phyloP scores from a whole-genome alignment of 2,888 invertebrate species.

The Melikaiella ostensackeni region DNA sequence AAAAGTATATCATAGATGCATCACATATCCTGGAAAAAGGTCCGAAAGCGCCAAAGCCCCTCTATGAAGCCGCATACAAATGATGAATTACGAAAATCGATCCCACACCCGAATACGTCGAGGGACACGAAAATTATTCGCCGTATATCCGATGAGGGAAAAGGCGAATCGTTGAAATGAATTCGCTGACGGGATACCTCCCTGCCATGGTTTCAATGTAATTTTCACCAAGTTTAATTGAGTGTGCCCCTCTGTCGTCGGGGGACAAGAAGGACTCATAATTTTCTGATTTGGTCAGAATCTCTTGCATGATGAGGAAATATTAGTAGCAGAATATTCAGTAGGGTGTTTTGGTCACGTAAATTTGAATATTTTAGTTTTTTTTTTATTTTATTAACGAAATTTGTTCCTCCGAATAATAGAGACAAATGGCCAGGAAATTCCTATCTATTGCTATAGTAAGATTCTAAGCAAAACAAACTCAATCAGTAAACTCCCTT shows the following conservation, averaged over 20 bases:
- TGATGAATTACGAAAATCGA: constrained; percentile 76
- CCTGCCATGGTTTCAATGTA: constrained; percentile 58
- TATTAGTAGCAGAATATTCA: neutral
- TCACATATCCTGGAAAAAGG: constrained; percentile 22
- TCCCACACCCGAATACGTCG: constrained; percentile 54
- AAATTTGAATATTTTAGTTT: neutral
- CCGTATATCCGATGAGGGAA: constrained; percentile 48
- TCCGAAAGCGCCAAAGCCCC: constrained; percentile 42
- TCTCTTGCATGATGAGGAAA: constrained; percentile 3
- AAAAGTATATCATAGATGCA: neutral
- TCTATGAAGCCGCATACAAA: constrained; percentile 74
- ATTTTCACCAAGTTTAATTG: constrained; percentile 74
- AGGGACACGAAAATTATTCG: constrained; percentile 56
- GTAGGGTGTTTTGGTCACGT: neutral
- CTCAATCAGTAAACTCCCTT: too few relatives aligned
- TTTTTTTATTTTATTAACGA: neutral
- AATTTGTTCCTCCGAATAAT: too few relatives aligned
- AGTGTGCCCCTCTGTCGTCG: constrained; percentile 65
- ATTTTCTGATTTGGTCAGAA: constrained; percentile 25
- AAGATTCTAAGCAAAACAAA: too few relatives aligned
- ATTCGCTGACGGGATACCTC: constrained; percentile 51
- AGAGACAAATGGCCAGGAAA: too few relatives aligned
- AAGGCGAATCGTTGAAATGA: constrained; percentile 54
- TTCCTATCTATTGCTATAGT: too few relatives aligned
- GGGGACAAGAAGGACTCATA: constrained; percentile 39